Evolutionary conservation across 2,797 vertebrate species (phyloP), one percentile per base, ranked within the genome.

Genomic region (Sternotherus odoratus): DNA sequence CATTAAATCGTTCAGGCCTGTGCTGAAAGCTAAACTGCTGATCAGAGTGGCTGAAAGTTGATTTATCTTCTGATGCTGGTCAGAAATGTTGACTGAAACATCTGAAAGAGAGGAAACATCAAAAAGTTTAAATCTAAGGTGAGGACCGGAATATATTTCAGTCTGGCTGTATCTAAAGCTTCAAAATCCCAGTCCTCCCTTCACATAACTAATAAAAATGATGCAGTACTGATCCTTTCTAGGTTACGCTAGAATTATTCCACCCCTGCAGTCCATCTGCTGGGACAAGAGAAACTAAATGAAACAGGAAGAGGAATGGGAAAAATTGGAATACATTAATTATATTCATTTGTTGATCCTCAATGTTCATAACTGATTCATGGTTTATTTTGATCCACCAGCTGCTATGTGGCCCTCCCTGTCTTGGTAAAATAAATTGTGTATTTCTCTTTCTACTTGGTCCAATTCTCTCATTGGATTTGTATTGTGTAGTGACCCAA

Each of bases 161-260:
- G 21, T 43, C 39, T 26, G 69, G 6, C 3, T 72, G 19, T 72
- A 12, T 26, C 66, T 66, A 36, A 69, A 24, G 36, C 36, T 69
- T 69, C 66, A 69, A 69, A 39, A 69, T 69, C 39, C 19, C 36
- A 93, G 74, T 75, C 4, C 12, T 85, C 77, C 66, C 83, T 91
- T 85, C 39, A 87, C 23, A 23, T 85, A 43, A 82, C 13, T 23
- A 91, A 33, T 43, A 74, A n/a, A 13, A 10, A 11, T 30, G 89
- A 89, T 92, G 93, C 77, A 50, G 51, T 46, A 85, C 33, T 85
- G 54, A 90, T 82, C 92, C 48, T 83, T 79, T 21, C 24, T 57
- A 17, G 8, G 1, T 87, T 95, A 88, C 54, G 56, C 53, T 5
- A 56, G 30, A 82, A 86, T 81, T 83, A 74, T 8, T 83, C 74